These are phyloP conservation scores for Leucosticte australis DNA, from an alignment of 2,113 vertebrate genomes.

Conservation along the genomic window DNA sequence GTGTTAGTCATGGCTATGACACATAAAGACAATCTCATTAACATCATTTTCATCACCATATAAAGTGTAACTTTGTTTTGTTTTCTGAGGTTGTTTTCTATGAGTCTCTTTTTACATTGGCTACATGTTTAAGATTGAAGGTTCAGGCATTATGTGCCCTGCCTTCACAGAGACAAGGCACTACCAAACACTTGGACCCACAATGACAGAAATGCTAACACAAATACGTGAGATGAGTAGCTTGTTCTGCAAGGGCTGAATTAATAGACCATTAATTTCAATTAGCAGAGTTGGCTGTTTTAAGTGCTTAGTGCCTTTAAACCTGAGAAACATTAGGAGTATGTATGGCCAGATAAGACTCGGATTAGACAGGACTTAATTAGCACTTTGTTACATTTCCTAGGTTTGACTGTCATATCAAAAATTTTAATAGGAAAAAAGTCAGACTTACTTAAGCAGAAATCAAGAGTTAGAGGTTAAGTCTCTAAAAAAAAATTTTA, in stretches of 20 bases:
- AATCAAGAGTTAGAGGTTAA: background rate
- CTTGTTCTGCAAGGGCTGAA: background rate
- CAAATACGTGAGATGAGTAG: background rate
- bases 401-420: background rate
- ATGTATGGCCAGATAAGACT: background rate
- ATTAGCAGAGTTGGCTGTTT: background rate
- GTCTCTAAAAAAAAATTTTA: background rate
- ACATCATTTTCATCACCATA: background rate
- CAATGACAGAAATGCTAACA: background rate
- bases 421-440: background rate
- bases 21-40: background rate
- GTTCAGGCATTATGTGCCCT: background rate
- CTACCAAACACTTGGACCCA: background rate
- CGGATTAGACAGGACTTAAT: slow-evolving; percentile 2
- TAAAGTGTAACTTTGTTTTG: background rate
- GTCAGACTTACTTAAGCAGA: background rate
- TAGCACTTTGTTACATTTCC: background rate
- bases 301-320: background rate
- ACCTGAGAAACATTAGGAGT: background rate
- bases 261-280: slow-evolving; percentile 12
- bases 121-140: background rate
- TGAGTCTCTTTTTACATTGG: background rate
- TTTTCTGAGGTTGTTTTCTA: background rate
- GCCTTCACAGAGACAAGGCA: background rate
- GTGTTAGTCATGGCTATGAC: background rate